Base-by-base conservation (phyloP, 2,797 vertebrate species). In the Gadopsis bispinosus region DNA sequence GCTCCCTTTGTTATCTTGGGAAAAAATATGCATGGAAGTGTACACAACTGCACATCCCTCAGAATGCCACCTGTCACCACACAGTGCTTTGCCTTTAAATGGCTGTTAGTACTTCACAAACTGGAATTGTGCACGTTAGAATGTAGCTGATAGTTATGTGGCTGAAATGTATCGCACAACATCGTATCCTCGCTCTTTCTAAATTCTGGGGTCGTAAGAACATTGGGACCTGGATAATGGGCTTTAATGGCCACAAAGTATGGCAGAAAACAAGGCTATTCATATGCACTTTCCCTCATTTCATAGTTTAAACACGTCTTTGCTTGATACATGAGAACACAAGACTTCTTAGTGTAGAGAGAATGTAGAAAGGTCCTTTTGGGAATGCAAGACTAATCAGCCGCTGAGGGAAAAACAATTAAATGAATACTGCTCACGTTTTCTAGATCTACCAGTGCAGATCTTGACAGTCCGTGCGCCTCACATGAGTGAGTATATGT, bases 401-500 rank as follows among this genome's bases (percentile, higher is more conserved):
- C 19, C 39, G 3, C 48, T 43, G 12, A 26, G 20, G 35, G 51
- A 39, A 76, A 54, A 45, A 64, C 74, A 75, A 75, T 7, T 75
- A 76, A 86, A 65, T 79, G 58, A 77, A 69, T 37, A 61, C 92
- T 95, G 67, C 80, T 95, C 93, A 92, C 93, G 91, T 96, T 96
- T 95, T 96, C 66, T 66, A 96, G 95, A 96, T 95, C 93, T 92
- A 92, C 93, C 87, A 81, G 91, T 93, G 91, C 95, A 95, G 92
- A 94, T 95, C 93, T 89, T 95, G 94, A 94, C 91, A 90, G 93
- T 91, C 88, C 91, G 91, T 93, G 90, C 93, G 92, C 91, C 90
- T 94, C 89, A 92, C 94, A 92, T 95, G 93, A 96, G 96, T 95
- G 93, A 96, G 95, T 96, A 95, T 95, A 74, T 62, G 75, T 75